A percentile compares a stretch with the other conserved stretches of the same genome.
Conservation (phyloP, 2,888 invertebrate species). For the Pyrochroa serraticornis region DNA sequence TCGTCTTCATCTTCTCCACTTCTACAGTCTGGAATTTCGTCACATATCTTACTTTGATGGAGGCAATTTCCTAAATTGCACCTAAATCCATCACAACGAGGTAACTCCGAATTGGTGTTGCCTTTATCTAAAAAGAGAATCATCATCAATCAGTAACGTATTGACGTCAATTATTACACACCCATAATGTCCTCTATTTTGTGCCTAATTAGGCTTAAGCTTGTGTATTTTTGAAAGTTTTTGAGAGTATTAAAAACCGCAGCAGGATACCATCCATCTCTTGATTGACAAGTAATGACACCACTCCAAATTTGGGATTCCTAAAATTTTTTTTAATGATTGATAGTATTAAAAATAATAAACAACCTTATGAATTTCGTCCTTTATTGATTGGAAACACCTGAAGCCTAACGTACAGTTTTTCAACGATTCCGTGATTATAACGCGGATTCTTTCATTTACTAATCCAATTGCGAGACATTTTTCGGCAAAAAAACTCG, state of each 20-base stretch:
- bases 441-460: constrained; percentile 60
- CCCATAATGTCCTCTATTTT: constrained; percentile 51
- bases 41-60: constrained; percentile 64
- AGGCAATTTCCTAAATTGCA: constrained; percentile 76
- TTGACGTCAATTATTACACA: too few relatives aligned
- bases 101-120: constrained; percentile 10
- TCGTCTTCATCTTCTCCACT: constrained; percentile 71
- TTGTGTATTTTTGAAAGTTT: constrained; percentile 55
- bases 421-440: constrained; percentile 60
- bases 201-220: neutral
- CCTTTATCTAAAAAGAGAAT: constrained; percentile 23
- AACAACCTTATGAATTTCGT: neutral
- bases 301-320: constrained; percentile 65
- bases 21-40: constrained; percentile 72
- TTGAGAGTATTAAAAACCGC: constrained; percentile 65
- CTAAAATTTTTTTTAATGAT: neutral
- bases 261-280: constrained; percentile 73
- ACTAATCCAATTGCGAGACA: constrained; percentile 67
- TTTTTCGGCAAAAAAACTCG: constrained; percentile 52
- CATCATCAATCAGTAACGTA: neutral
- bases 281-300: constrained; percentile 69
- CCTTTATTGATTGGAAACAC: constrained; percentile 59
- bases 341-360: neutral
- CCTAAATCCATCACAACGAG: constrained; percentile 65
- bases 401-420: constrained; percentile 62